Conservation (phyloP, 2,113 vertebrate genomes). For the Phocoena sinus region DNA sequence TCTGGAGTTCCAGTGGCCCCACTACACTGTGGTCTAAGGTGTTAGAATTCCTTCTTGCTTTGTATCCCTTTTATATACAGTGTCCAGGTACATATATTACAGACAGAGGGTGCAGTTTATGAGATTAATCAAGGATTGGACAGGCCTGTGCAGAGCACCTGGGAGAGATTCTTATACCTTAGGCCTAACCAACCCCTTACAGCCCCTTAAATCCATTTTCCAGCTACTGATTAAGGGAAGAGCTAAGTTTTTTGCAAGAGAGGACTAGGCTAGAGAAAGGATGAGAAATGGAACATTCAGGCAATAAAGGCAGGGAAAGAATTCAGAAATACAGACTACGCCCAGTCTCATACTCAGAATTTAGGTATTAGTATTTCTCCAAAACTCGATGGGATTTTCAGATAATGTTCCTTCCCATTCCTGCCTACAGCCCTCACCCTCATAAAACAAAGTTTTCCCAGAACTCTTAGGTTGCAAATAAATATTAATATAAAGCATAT, state of each 20-base stretch:
- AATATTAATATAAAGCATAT: background rate
- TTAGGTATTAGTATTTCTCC: background rate
- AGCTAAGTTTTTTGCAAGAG: background rate
- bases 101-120: background rate
- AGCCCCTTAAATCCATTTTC: background rate
- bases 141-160: background rate
- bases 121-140: background rate
- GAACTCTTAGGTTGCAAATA: background rate
- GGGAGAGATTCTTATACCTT: background rate
- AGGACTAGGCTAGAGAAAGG: background rate
- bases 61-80: background rate
- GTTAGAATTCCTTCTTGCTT: background rate
- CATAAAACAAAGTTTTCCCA: background rate
- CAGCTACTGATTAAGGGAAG: background rate
- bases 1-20: background rate
- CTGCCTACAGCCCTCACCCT: background rate
- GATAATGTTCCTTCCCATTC: background rate
- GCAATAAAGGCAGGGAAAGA: background rate
- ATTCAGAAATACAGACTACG: background rate
- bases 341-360: background rate
- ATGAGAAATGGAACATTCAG: background rate
- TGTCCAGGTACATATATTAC: background rate
- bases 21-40: background rate
- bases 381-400: background rate
- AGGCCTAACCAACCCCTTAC: background rate